Evolutionary conservation across 2,113 vertebrate species (phyloP).

Genomic region (Pagrus major): DNA sequence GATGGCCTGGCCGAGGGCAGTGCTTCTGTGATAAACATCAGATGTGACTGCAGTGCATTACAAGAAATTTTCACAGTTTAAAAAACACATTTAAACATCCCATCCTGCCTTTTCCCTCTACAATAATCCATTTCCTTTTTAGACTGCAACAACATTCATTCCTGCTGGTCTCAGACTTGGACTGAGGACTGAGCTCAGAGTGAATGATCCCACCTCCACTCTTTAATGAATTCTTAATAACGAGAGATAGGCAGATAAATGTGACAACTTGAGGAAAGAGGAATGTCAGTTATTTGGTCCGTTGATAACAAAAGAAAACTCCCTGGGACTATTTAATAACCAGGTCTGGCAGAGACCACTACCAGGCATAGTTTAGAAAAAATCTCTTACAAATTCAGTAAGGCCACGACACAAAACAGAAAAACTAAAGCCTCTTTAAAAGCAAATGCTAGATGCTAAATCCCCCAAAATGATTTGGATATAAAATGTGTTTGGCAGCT

Average conservation of each 20-base stretch:
- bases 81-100: conserved; percentile 51
- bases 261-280: conserved; percentile 54
- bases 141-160: neutral
- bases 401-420: conserved; percentile 51
- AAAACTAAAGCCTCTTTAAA: conserved; percentile 40
- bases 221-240: conserved; percentile 40
- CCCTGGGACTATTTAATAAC: conserved; percentile 59
- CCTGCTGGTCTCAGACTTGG: neutral
- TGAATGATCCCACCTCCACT: conserved; percentile 17
- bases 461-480: conserved; percentile 3
- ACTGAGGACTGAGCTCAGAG: conserved; percentile 3
- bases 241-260: conserved; percentile 45
- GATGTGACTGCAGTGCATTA: conserved; percentile 65
- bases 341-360: conserved; percentile 50
- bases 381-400: conserved; percentile 46
- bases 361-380: conserved; percentile 40
- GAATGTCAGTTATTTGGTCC: conserved; percentile 82
- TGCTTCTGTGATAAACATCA: conserved; percentile 55
- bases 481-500: conserved; percentile 59
- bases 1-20: conserved; percentile 24
- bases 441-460: conserved; percentile 33
- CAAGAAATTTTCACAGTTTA: conserved; percentile 74
- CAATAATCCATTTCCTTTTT: neutral
- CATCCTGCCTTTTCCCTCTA: neutral
- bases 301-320: conserved; percentile 67